These are phyloP conservation scores for Neria commutata DNA, from an alignment of 2,888 invertebrate species.

Conservation along the genomic window DNA sequence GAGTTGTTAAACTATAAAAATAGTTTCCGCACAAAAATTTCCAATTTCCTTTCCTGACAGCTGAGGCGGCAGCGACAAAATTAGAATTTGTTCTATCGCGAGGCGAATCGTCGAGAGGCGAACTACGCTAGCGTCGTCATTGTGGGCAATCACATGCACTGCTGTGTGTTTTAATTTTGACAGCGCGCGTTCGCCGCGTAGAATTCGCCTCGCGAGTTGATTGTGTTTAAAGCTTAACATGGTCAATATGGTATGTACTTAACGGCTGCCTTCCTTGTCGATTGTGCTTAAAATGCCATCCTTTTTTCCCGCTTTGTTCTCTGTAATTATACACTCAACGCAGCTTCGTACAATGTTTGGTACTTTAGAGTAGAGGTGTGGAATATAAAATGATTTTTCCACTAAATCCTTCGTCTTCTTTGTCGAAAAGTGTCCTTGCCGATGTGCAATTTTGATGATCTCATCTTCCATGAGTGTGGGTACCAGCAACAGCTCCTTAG, in stretches of 20 bases:
- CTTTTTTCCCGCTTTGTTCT: constrained; percentile 24
- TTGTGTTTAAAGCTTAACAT: no score
- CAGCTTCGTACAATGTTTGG: constrained; percentile 23
- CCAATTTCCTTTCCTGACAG: no score
- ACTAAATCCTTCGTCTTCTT: constrained; percentile 25
- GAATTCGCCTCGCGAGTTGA: no score
- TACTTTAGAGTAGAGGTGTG: constrained; percentile 22
- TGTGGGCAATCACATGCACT: no score
- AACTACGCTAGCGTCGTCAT: no score
- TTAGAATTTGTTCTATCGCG: no score
- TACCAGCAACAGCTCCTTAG: constrained; percentile 37
- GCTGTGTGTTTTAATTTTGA: no score
- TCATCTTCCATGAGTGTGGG: constrained; percentile 46
- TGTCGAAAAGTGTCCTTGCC: constrained; percentile 26
- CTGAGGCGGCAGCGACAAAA: no score
- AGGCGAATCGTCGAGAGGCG: no score
- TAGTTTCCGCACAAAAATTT: no score
- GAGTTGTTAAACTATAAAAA: no score
- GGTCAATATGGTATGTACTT: constrained; percentile 11
- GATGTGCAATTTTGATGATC: constrained; percentile 15
- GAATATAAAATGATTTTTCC: constrained; percentile 26
- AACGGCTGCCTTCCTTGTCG: constrained; percentile 17
- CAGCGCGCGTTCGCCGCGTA: no score
- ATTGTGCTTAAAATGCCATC: constrained; percentile 25
- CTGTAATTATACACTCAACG: constrained; percentile 25